Evolutionary conservation across 2,888 invertebrate species (phyloP), one percentile per base, ranked within the genome.

Genomic region (Malacosoma neustria): DNA sequence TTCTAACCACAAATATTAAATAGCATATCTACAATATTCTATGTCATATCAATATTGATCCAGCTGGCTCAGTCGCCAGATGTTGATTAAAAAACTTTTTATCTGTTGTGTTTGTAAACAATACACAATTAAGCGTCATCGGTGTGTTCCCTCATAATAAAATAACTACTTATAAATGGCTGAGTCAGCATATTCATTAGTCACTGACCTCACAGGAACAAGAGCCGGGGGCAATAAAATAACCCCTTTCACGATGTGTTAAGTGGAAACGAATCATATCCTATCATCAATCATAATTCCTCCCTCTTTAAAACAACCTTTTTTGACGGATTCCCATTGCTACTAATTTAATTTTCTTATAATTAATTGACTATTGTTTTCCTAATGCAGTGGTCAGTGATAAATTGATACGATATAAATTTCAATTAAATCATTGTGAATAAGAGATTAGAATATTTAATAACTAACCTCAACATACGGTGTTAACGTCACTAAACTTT

Each of bases 261-360:
- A 81, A 84, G 82, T 85, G 81, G 82, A 74, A 75, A 71, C 68
- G 79, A 77, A 81, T 81, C 74, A 72, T 76, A 75, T 75, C 61
- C 68, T 61, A 76, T 74, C 82, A 85, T 85, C 72, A 84, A 85
- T 85, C 84, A 84, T 82, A 71, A 76, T 79, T 65, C 61, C 61
- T 64, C 72, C 72, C 72, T 65, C 61, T 66, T 62, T 54, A 53
- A 48, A 55, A 46, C 41, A 49, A 49, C 54, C 54, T 57, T 45
- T 57, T 56, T 54, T 57, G 65, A 61, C 61, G 57, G 59, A 64
- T 56, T 61, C 59, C 65, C 47, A 61, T 55, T 65, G 64, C 54
- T 59, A 48, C 53, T 61, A 58, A 63, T 66, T 63, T 54, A 65
- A 70, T 68, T 65, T 51, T 50, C 47, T 57, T 43, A 44, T 50